phyloP scores from a whole-genome alignment of 2,888 invertebrate species.

The Hirtodrosophila histrioides region DNA sequence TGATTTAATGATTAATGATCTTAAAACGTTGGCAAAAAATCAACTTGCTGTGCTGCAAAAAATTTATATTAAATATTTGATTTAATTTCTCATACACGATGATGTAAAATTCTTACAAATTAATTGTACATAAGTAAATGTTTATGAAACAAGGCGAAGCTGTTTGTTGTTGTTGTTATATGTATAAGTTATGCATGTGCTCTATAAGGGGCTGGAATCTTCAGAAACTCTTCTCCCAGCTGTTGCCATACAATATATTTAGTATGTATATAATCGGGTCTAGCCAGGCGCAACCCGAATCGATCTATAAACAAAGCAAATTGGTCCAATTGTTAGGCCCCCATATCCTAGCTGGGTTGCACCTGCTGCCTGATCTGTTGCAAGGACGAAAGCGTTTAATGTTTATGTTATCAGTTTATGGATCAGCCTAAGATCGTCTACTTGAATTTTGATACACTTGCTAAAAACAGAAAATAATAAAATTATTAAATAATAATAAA shows the following conservation, averaged over 20 bases:
- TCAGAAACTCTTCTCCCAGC: slow-evolving; percentile 3
- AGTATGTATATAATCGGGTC: not conserved
- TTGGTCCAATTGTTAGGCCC: slow-evolving; percentile 32
- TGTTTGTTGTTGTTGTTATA: slow-evolving; percentile 9
- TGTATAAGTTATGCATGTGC: slow-evolving; percentile 10
- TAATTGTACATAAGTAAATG: slow-evolving; percentile 73
- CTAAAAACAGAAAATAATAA: not conserved
- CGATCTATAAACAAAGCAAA: slow-evolving; percentile 24
- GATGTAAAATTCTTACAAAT: slow-evolving; percentile 74
- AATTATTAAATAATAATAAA: not conserved
- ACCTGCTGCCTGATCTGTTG: slow-evolving; percentile 1
- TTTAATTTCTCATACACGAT: slow-evolving; percentile 45
- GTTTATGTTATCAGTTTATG: not conserved
- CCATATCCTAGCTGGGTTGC: slow-evolving; percentile 10
- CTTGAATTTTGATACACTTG: slow-evolving; percentile 16
- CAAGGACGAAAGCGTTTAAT: slow-evolving; percentile 29
- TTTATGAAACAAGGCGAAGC: slow-evolving; percentile 64
- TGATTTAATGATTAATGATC: slow-evolving; percentile 37
- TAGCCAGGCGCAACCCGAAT: slow-evolving; percentile 23
- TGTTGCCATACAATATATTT: not conserved
- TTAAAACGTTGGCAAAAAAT: slow-evolving; percentile 52
- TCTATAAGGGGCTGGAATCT: not conserved
- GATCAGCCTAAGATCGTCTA: slow-evolving; percentile 4
- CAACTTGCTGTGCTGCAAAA: slow-evolving; percentile 59
- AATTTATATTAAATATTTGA: slow-evolving; percentile 77